Conservation (phyloP, 1,140 invertebrate genomes). For the Eubasilissa regina region DNA sequence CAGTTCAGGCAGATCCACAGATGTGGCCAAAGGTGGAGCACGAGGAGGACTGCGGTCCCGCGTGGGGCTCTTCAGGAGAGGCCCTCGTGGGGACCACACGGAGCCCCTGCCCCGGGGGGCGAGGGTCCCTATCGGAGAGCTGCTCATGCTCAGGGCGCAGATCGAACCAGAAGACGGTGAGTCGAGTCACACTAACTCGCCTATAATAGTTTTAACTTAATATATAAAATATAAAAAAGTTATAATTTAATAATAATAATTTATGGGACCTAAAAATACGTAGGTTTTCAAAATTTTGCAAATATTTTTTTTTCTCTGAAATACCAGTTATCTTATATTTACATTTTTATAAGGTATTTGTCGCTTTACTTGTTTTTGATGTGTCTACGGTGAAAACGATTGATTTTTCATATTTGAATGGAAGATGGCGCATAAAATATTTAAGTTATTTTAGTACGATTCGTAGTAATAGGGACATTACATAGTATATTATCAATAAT, state of each 20-base stretch:
- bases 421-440: no score
- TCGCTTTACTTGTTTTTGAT: no score
- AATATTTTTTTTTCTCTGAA: neutral
- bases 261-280: neutral
- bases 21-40: slow-evolving; percentile 72
- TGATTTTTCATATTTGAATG: no score
- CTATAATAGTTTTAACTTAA: neutral
- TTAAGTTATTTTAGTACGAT: no score
- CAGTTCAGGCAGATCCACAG: slow-evolving; percentile 66
- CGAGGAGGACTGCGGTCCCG: slow-evolving; percentile 75
- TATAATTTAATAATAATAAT: neutral
- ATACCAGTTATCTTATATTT: neutral
- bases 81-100: slow-evolving; percentile 71
- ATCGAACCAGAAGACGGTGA: slow-evolving; percentile 77
- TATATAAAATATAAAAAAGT: neutral
- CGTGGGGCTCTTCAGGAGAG: slow-evolving; percentile 74
- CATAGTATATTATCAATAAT: no score
- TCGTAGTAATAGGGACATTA: no score
- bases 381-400: no score
- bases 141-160: slow-evolving; percentile 75
- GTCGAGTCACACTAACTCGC: neutral
- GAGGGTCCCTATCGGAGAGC: slow-evolving; percentile 77
- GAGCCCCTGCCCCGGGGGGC: slow-evolving; percentile 72
- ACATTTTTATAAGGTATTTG: neutral
- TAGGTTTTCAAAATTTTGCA: no score